phyloP scores from a whole-genome alignment of 1,140 invertebrate genomes.

The Drosophila micromelanica region DNA sequence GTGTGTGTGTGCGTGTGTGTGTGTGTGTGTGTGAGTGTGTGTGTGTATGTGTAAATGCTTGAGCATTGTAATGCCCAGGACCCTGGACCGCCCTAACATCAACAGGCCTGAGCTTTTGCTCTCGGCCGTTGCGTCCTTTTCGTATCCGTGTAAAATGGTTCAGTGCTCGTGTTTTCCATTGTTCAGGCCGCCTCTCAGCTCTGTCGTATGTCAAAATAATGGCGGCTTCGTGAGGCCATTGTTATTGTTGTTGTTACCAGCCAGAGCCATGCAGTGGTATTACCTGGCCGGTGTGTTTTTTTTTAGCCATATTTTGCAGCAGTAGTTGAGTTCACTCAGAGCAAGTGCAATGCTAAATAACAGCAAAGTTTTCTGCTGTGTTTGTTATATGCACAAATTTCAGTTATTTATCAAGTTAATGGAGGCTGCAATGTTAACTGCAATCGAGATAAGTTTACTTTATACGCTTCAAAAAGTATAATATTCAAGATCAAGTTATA shows the following conservation, averaged over 20 bases:
- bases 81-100: constrained; percentile 11
- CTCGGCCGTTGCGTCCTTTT: constrained; percentile 5
- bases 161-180: constrained; percentile 60
- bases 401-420: constrained; percentile 25
- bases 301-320: constrained; percentile 20
- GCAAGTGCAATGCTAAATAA: constrained; percentile 35
- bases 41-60: constrained; percentile 12
- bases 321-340: constrained; percentile 4
- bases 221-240: constrained; percentile 56
- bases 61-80: constrained; percentile 63
- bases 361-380: constrained; percentile 3
- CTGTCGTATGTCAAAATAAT: constrained; percentile 79
- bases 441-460: not conserved
- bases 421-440: not conserved
- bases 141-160: constrained; percentile 44
- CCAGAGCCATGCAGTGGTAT: constrained; percentile 28
- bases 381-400: constrained; percentile 16
- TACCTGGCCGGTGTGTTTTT: constrained; percentile 29
- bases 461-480: not conserved
- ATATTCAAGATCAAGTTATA: too few species aligned
- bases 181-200: constrained; percentile 37
- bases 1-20: constrained; percentile 11
- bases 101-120: constrained; percentile 9
- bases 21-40: constrained; percentile 18
- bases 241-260: constrained; percentile 35